Conservation (phyloP, 1,140 invertebrate genomes). For the Kradibia gibbosae region DNA sequence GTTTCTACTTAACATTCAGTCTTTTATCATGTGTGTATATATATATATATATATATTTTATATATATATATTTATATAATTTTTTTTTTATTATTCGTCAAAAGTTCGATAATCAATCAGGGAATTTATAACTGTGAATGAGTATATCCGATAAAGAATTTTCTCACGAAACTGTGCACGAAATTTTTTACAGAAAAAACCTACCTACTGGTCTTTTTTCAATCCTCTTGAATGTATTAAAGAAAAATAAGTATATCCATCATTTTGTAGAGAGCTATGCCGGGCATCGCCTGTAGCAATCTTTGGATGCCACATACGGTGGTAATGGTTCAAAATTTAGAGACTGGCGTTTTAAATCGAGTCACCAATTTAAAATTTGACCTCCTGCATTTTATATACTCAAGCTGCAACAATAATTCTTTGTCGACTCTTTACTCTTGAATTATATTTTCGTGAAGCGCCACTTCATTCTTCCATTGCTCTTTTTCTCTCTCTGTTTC, state of each 20-base stretch:
- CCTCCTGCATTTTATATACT: conserved; percentile 21
- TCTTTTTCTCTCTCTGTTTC: not conserved
- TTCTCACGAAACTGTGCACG: too few species aligned
- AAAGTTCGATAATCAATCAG: too few species aligned
- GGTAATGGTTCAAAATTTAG: not conserved
- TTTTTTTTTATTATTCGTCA: too few species aligned
- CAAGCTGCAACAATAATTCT: not conserved
- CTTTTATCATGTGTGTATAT: too few species aligned
- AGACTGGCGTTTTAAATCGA: not conserved
- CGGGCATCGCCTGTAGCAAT: not conserved
- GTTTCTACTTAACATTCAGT: too few species aligned
- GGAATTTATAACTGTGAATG: too few species aligned
- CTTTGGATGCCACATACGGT: conserved; percentile 22
- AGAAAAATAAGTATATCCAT: conserved; percentile 32
- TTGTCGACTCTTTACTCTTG: not conserved
- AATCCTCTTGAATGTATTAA: conserved; percentile 4
- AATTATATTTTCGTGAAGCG: not conserved
- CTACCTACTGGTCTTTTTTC: too few species aligned
- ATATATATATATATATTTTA: too few species aligned
- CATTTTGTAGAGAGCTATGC: not conserved
- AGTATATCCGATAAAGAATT: too few species aligned
- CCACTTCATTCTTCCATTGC: conserved; percentile 31
- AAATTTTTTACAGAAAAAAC: too few species aligned
- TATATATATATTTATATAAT: too few species aligned
- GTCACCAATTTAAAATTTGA: not conserved